Base-by-base conservation (phyloP, 2,113 vertebrate species). In the Raja brachyura region DNA sequence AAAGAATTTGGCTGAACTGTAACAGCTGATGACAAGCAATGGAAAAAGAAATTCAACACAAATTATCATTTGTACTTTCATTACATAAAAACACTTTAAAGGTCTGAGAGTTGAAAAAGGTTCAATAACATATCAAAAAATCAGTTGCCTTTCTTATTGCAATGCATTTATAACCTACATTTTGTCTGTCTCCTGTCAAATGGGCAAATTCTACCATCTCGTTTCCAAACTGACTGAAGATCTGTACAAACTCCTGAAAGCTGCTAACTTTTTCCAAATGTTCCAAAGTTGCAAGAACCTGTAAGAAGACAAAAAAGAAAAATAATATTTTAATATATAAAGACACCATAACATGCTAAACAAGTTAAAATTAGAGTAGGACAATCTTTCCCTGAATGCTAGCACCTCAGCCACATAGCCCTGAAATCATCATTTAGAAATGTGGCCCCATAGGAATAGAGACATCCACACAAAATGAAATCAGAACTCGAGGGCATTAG, bases 161-260 rank as follows among this genome's bases (percentile, higher is more conserved):
- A 92, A 33, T 73, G 73, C 18, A 92, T 54, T 68, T 85, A 93
- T 90, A 94, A 97, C 98, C 96, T 96, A 99, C 99, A 94, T 99
- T 99, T 96, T 99, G 99, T 77, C 99, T 95, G 95, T 99, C 99
- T 95, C 99, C 99, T 18, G 98, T 99, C 93, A 99, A 97, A 96
- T 99, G 98, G 93, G 99, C 99, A 94, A 99, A 99, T 95, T 99
- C 98, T 94, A 99, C 99, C 99, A 99, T 99, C 96, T 99, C 98
- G 93, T 99, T 99, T 94, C 99, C 99, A 96, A 99, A 99, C 90
- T 99, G 98, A 95, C 98, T 99, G 96, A 99, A 99, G 96, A 99
- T 99, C 95, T 99, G 99, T 48, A 99, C 99, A 97, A 99, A 99
- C 94, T 99, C 98, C 95, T 99, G 99, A 96, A 99, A 99, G 95